Percentiles rank a stretch among this genome's conserved stretches.
Conservation (phyloP, 2,113 vertebrate species). For the Candoia aspera region DNA sequence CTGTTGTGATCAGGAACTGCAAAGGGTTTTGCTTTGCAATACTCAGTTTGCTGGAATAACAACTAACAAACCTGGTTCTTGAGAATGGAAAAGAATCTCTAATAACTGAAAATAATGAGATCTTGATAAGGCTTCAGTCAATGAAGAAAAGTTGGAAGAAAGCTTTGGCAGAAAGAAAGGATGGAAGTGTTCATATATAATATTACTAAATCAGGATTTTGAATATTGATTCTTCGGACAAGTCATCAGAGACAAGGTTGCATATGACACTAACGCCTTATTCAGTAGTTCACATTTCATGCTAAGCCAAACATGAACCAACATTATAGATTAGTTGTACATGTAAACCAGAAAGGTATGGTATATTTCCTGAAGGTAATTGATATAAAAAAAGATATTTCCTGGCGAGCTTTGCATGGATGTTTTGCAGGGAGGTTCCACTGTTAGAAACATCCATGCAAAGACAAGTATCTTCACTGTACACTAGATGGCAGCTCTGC, state of each 20-base stretch:
- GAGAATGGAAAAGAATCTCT: background rate
- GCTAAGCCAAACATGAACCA: background rate
- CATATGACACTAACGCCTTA: background rate
- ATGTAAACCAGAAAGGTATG: background rate
- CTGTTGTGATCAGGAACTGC: background rate
- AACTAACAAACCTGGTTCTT: background rate
- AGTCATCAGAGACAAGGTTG: background rate
- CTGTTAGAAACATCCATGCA: background rate
- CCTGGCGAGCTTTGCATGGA: background rate
- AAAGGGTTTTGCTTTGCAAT: background rate
- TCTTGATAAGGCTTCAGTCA: background rate
- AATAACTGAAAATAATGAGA: background rate
- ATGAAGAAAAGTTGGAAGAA: background rate
- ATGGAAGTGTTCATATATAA: background rate
- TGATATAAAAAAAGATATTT: background rate
- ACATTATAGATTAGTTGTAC: background rate
- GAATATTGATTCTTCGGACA: background rate
- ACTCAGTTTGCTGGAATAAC: background rate
- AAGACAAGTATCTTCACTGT: background rate
- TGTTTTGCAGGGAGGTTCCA: background rate
- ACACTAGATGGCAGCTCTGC: slow-evolving; percentile 62
- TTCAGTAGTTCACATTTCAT: background rate
- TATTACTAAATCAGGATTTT: background rate
- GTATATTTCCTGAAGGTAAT: background rate
- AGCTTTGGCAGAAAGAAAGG: background rate